Percentiles rank a stretch among this genome's conserved stretches.
Evolutionary conservation across 2,888 invertebrate species (phyloP).

Genomic region (Altica lythri): DNA sequence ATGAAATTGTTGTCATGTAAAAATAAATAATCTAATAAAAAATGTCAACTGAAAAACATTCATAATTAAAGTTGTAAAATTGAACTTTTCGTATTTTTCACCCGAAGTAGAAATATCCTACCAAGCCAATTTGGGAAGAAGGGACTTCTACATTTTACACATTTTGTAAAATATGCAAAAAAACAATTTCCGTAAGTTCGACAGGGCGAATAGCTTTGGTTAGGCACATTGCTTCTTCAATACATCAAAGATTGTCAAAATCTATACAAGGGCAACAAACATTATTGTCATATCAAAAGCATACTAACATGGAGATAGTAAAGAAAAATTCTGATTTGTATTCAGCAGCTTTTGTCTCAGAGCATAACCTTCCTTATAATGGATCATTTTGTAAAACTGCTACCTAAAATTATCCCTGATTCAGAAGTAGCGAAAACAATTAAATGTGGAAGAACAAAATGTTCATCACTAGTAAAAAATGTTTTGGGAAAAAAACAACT

Average conservation of each 20-base stretch:
- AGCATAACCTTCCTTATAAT: slow-evolving; percentile 8
- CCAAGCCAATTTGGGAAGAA: no score
- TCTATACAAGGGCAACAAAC: not conserved
- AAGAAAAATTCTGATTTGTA: not conserved
- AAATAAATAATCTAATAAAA: no score
- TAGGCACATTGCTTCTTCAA: not conserved
- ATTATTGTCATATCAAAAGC: not conserved
- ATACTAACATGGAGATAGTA: not conserved
- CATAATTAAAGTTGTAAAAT: no score
- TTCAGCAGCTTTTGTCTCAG: slow-evolving; percentile 4
- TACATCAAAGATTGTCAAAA: not conserved
- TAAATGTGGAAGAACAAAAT: slow-evolving; percentile 6
- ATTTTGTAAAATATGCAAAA: slow-evolving; percentile 1
- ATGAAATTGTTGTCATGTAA: no score
- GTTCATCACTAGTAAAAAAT: slow-evolving; percentile 8
- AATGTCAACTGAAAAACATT: no score
- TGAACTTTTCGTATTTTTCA: no score
- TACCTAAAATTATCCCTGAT: not conserved
- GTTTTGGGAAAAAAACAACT: slow-evolving; percentile 7
- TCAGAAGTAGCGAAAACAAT: slow-evolving; percentile 5
- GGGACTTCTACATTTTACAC: no score
- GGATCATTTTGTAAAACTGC: slow-evolving; percentile 1
- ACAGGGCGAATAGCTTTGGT: not conserved
- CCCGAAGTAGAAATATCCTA: no score
- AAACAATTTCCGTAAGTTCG: not conserved